A percentile compares a stretch with the other conserved stretches of the same genome.
These are phyloP conservation scores for Trinectes maculatus DNA, from an alignment of 2,113 vertebrate genomes.

Conservation along the genomic window DNA sequence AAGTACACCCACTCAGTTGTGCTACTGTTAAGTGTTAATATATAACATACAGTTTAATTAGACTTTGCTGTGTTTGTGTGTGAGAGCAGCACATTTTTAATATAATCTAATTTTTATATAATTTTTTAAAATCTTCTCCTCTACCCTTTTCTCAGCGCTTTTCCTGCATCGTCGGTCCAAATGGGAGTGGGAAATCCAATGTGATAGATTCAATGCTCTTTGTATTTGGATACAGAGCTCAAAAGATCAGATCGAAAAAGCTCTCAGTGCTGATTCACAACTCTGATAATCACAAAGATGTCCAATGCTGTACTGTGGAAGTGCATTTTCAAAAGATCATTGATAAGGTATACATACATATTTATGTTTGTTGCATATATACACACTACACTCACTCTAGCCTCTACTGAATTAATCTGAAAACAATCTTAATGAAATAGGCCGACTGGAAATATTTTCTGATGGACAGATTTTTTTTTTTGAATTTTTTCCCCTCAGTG, in stretches of 20 bases:
- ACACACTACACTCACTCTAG: constrained; percentile 9
- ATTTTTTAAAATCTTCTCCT: constrained; percentile 32
- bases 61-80: constrained; percentile 3
- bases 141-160: constrained; percentile 86
- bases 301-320: constrained; percentile 95
- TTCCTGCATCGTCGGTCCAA: constrained; percentile 98
- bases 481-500: constrained; percentile 6
- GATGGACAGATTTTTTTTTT: constrained; percentile 15
- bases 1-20: constrained; percentile 48
- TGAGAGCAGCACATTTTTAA: constrained; percentile 17
- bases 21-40: constrained; percentile 16
- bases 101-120: constrained; percentile 22
- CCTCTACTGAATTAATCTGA: constrained; percentile 11
- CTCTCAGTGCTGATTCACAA: constrained; percentile 96
- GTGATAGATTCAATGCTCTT: constrained; percentile 99
- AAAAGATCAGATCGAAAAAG: constrained; percentile 99
- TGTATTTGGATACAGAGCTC: constrained; percentile 98
- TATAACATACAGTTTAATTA: neutral
- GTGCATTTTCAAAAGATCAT: constrained; percentile 98
- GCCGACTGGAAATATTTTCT: constrained; percentile 8
- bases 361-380: constrained; percentile 19
- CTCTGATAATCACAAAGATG: constrained; percentile 90
- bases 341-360: constrained; percentile 89
- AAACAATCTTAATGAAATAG: neutral
- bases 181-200: constrained; percentile 98